Percentiles rank a stretch among this genome's conserved stretches.
Evolutionary conservation across 2,888 invertebrate species (phyloP).

Genomic region (Melangyna quadrimaculata): DNA sequence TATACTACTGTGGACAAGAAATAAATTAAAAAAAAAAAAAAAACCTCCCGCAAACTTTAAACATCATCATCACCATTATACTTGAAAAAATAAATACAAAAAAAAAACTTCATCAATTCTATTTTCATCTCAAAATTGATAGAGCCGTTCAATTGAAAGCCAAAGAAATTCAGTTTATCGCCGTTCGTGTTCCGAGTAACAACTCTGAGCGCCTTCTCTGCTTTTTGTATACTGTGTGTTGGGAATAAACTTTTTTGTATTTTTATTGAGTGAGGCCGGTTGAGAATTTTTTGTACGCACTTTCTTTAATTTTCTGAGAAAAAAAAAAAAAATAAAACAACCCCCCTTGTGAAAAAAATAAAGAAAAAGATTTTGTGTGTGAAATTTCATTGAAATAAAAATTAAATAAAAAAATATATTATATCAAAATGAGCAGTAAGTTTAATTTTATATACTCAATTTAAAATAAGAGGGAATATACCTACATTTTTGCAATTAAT

Average conservation of each 20-base stretch:
- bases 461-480: slow-evolving; percentile 44
- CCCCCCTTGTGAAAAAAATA: slow-evolving; percentile 39
- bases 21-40: background rate
- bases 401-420: slow-evolving; percentile 50
- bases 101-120: slow-evolving; percentile 49
- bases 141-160: slow-evolving; percentile 33
- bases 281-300: slow-evolving; percentile 57
- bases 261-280: slow-evolving; percentile 49
- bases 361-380: slow-evolving; percentile 25
- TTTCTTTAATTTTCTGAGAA: slow-evolving; percentile 24
- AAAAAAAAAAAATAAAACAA: slow-evolving; percentile 2
- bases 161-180: slow-evolving; percentile 74
- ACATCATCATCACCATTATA: slow-evolving; percentile 3
- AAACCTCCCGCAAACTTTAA: slow-evolving; percentile 34
- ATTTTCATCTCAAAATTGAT: slow-evolving; percentile 58
- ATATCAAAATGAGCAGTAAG: slow-evolving; percentile 77
- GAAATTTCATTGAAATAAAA: slow-evolving; percentile 63
- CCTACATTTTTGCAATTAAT: slow-evolving; percentile 29
- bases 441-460: slow-evolving; percentile 49
- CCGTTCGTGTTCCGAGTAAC: slow-evolving; percentile 75
- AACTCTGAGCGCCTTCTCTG: slow-evolving; percentile 57
- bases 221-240: slow-evolving; percentile 9
- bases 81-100: background rate
- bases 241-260: slow-evolving; percentile 4
- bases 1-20: background rate